Evolutionary conservation across 2,113 vertebrate genomes (phyloP).

Genomic region (Sialia sialis): DNA sequence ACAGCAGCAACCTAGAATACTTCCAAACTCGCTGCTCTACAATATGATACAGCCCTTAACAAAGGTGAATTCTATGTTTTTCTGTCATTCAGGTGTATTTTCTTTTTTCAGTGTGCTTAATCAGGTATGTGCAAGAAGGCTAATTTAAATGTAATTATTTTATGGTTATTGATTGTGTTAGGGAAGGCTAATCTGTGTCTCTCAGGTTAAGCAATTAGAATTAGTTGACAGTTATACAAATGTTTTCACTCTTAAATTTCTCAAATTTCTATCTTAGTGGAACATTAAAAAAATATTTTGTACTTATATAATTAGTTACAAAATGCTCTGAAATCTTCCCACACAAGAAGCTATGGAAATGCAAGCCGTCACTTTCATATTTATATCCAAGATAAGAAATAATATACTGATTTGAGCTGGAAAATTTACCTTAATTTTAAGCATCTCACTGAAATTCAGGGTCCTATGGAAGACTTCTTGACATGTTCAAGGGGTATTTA

Average conservation of each 20-base stretch:
- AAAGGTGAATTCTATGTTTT: neutral
- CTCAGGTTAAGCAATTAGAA: neutral
- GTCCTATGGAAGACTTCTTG: neutral
- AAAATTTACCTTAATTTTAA: slow-evolving; percentile 4
- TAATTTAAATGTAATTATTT: neutral
- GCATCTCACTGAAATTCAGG: neutral
- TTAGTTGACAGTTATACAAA: neutral
- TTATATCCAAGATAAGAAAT: neutral
- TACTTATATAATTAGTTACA: neutral
- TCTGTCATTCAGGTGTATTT: neutral
- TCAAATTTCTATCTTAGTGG: neutral
- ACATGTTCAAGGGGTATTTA: neutral
- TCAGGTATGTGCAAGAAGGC: neutral
- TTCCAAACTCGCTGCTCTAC: neutral
- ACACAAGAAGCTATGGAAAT: neutral
- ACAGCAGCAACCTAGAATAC: neutral
- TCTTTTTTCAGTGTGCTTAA: neutral
- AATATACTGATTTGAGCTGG: neutral
- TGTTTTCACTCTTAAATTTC: neutral
- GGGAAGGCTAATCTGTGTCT: neutral
- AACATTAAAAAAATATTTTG: neutral
- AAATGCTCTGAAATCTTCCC: neutral
- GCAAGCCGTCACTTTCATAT: neutral
- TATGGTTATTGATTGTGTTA: neutral
- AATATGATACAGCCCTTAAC: neutral